Evolutionary conservation across 2,113 vertebrate species (phyloP).

Genomic region (Hypomesus transpacificus): DNA sequence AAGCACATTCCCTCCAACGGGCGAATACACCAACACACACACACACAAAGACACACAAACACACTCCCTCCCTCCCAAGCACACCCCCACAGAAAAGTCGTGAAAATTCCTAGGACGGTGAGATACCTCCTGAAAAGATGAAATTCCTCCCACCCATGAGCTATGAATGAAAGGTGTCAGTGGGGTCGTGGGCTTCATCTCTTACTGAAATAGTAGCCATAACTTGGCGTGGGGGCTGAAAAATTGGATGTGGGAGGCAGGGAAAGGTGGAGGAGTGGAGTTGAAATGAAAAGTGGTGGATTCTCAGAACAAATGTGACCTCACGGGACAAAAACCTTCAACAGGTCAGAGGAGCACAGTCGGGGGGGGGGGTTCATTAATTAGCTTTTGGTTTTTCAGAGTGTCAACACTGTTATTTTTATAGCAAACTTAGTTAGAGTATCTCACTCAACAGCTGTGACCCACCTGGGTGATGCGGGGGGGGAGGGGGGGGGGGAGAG

Average conservation of each 20-base stretch:
- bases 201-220: constrained; percentile 38
- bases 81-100: constrained; percentile 33
- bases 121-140: constrained; percentile 30
- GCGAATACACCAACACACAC: too few species aligned
- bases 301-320: constrained; percentile 35
- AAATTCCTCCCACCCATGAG: constrained; percentile 22
- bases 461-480: constrained; percentile 61
- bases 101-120: constrained; percentile 19
- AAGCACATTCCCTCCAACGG: not conserved
- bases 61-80: constrained; percentile 34
- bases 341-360: constrained; percentile 25
- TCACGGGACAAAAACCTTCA: constrained; percentile 43
- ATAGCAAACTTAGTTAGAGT: constrained; percentile 45
- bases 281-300: constrained; percentile 16
- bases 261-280: not conserved
- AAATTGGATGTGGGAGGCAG: constrained; percentile 6
- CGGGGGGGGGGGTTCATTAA: constrained; percentile 56
- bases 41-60: constrained; percentile 27
- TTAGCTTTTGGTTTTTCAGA: constrained; percentile 46
- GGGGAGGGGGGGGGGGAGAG: constrained; percentile 8
- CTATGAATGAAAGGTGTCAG: not conserved
- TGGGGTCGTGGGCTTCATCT: constrained; percentile 24
- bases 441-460: constrained; percentile 66
- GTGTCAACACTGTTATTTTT: constrained; percentile 64
- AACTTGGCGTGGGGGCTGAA: constrained; percentile 27